Conservation (phyloP, 1,140 invertebrate species). For the Colletes gigas region DNA sequence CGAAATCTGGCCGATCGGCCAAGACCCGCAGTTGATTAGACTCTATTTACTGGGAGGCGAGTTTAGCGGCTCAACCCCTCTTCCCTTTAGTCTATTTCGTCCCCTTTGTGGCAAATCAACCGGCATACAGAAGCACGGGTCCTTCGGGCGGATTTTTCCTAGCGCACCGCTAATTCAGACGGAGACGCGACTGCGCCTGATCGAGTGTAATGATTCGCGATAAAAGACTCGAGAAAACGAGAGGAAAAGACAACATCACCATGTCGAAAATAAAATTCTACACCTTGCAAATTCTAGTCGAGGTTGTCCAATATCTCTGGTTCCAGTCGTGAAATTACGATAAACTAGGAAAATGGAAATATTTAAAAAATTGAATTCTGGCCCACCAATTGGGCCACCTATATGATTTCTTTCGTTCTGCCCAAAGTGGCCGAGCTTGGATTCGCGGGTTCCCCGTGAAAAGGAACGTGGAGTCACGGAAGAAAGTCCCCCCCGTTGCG, state of each 20-base stretch:
- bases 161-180: slow-evolving; percentile 47
- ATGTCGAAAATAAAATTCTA: too few relatives aligned
- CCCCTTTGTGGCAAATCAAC: slow-evolving; percentile 80
- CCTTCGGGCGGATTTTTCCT: slow-evolving; percentile 56
- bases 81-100: slow-evolving; percentile 76
- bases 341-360: too few relatives aligned
- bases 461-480: background rate
- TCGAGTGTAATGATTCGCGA: background rate
- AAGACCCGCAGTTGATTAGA: slow-evolving; percentile 80
- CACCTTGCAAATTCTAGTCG: too few relatives aligned
- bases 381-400: too few relatives aligned
- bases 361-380: too few relatives aligned
- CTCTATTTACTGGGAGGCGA: slow-evolving; percentile 79
- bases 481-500: background rate
- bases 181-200: slow-evolving; percentile 28
- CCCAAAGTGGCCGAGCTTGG: background rate
- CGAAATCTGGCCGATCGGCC: slow-evolving; percentile 79
- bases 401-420: too few relatives aligned
- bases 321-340: too few relatives aligned
- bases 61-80: slow-evolving; percentile 73
- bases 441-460: background rate
- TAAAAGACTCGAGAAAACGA: background rate
- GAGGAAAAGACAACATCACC: too few relatives aligned
- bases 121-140: slow-evolving; percentile 75
- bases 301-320: too few relatives aligned